Base-by-base conservation (phyloP, 1,140 invertebrate genomes). In the Nixonia krombeini region DNA sequence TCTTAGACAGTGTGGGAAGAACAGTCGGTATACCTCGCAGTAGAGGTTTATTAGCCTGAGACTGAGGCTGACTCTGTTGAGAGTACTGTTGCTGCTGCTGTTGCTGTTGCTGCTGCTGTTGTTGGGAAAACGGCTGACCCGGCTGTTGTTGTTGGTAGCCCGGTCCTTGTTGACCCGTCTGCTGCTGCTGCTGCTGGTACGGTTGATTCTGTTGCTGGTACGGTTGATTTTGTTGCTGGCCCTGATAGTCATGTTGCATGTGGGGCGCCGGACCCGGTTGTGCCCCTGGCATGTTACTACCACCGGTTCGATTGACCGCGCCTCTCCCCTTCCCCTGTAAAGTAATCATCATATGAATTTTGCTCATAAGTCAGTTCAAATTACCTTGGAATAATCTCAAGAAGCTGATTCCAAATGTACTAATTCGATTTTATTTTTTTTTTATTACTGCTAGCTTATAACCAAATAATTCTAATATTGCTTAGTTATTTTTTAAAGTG, bases 11-110 rank as follows among this genome's bases (percentile, higher is more conserved):
- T 3, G 90, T 90, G 21, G 90, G 87, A 53, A 88, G 74, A 35
- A 88, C 87, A n/a, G 86, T 86, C 1, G 90, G 90, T 16, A 90
- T 88, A 4, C 88, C 88, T 35, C 84, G 82, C 64, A 85, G 73
- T 2, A 62, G n/a, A 7, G 77, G 81, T 52, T 86, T 85, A 51
- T 66, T 84, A 6, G 74, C 45, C 44, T 72, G 67, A n/a, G 42
- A 37, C 46, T 29, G 38, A 21, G 2, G 46, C 35, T 74, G 73
- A 7, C 51, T 65, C 17, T 77, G 79, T 42, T 73, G 78, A 7
- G 21, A 37, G 25, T 61, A 56, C 12, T 73, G 74, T 64, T 73
- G 67, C n/a, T 73, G 72, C 6, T 80, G 81, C 52, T 84, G 84
- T 51, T 73, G 77, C 70, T 81, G 85, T 67, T 85, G 84, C 64